Percentiles rank a stretch among this genome's conserved stretches.
Conservation (phyloP, 2,797 vertebrate genomes). For the Muscicapa striata region DNA sequence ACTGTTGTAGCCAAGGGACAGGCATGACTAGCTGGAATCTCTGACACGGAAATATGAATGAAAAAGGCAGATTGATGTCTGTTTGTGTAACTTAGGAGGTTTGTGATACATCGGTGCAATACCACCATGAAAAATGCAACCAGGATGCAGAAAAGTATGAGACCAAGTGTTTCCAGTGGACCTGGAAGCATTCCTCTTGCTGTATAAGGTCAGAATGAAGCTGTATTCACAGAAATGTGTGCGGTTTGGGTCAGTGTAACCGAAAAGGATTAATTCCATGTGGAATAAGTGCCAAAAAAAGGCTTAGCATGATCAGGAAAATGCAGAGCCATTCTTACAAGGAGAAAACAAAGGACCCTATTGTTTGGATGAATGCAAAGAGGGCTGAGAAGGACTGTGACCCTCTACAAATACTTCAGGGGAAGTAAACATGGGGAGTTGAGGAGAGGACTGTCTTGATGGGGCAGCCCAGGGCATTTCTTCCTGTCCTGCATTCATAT, state of each 20-base stretch:
- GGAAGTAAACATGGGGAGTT: not conserved
- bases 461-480: not conserved
- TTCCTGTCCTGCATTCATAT: not conserved
- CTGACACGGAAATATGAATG: not conserved
- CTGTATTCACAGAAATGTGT: rapidly evolving
- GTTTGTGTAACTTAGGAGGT: not conserved
- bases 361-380: not conserved
- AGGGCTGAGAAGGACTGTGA: not conserved
- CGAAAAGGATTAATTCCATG: not conserved
- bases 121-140: not conserved
- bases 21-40: not conserved
- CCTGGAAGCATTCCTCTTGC: not conserved
- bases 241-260: not conserved
- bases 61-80: not conserved
- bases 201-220: not conserved
- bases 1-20: not conserved
- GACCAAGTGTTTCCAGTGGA: not conserved
- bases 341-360: not conserved
- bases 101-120: rapidly evolving
- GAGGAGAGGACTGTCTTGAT: not conserved
- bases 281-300: not conserved
- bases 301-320: not conserved
- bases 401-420: not conserved
- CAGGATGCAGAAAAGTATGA: not conserved
- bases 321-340: not conserved